Percentiles rank a stretch among this genome's conserved stretches.
These are phyloP conservation scores for Gadopsis marmoratus DNA, from an alignment of 2,797 vertebrate species.

Conservation along the genomic window DNA sequence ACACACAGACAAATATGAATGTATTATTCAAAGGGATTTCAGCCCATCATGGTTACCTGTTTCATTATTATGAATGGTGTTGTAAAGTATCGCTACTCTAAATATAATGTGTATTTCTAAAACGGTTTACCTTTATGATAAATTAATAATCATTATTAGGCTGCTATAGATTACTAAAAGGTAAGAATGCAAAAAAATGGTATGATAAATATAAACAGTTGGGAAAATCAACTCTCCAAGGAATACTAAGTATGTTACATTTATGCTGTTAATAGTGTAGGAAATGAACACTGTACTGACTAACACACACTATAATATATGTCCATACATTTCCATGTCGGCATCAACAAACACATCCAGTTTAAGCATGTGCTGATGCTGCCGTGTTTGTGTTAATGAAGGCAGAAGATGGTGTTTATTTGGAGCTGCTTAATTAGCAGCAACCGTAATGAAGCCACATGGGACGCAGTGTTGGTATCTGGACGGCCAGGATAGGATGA, in stretches of 20 bases:
- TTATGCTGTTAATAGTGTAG: too few species aligned
- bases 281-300: too few species aligned
- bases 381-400: slow-evolving; percentile 80
- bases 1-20: slow-evolving; percentile 1
- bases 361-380: slow-evolving; percentile 72
- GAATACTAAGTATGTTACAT: slow-evolving; percentile 6
- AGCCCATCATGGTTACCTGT: neutral
- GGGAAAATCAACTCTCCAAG: slow-evolving; percentile 17
- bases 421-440: slow-evolving; percentile 83
- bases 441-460: slow-evolving; percentile 84
- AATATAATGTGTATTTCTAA: neutral
- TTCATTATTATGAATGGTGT: slow-evolving; percentile 5
- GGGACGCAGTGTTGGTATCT: slow-evolving; percentile 80
- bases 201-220: slow-evolving; percentile 19
- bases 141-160: slow-evolving; percentile 6
- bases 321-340: slow-evolving; percentile 52
- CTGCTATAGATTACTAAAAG: slow-evolving; percentile 4
- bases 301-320: slow-evolving; percentile 19
- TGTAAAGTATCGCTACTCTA: neutral
- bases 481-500: slow-evolving; percentile 78
- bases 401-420: slow-evolving; percentile 81
- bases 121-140: neutral
- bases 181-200: slow-evolving; percentile 1
- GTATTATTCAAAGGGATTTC: neutral
- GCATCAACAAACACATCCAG: slow-evolving; percentile 65